These are phyloP conservation scores for Nebria ingens DNA, from an alignment of 1,140 invertebrate species.

Conservation along the genomic window DNA sequence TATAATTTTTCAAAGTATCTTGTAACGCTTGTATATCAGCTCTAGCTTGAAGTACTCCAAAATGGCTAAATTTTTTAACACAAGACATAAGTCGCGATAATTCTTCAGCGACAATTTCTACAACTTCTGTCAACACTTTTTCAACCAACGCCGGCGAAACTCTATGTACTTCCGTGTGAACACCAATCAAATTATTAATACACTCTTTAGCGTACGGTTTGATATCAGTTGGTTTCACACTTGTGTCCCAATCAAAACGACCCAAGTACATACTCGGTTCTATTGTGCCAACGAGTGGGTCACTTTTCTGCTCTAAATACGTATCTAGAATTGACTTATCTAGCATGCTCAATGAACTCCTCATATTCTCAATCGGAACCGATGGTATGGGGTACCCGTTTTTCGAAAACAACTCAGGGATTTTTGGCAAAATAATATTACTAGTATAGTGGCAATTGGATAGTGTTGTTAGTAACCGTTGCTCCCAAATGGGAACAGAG, in stretches of 20 bases:
- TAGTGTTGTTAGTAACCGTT: constrained; percentile 71
- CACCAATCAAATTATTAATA: constrained; percentile 80
- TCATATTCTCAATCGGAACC: constrained; percentile 44
- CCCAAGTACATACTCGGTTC: constrained; percentile 93
- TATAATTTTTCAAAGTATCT: constrained; percentile 40
- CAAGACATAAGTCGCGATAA: constrained; percentile 75
- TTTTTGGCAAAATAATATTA: constrained; percentile 57
- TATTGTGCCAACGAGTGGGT: constrained; percentile 85
- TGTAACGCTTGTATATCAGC: constrained; percentile 49
- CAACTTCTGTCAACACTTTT: constrained; percentile 71
- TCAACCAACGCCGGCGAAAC: constrained; percentile 68
- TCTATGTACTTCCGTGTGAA: constrained; percentile 81
- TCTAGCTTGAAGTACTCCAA: constrained; percentile 57
- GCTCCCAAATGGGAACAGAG: constrained; percentile 56
- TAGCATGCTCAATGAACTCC: constrained; percentile 47
- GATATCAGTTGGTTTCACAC: constrained; percentile 62
- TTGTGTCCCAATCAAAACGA: constrained; percentile 73
- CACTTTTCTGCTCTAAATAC: constrained; percentile 86
- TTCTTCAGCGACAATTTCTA: constrained; percentile 86
- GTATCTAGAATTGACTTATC: constrained; percentile 64
- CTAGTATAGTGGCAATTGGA: constrained; percentile 83
- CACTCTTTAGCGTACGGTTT: constrained; percentile 88
- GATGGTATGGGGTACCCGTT: constrained; percentile 61
- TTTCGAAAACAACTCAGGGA: constrained; percentile 50
- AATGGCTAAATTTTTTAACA: constrained; percentile 53